phyloP scores from a whole-genome alignment of 2,113 vertebrate species.

The Galemys pyrenaicus region DNA sequence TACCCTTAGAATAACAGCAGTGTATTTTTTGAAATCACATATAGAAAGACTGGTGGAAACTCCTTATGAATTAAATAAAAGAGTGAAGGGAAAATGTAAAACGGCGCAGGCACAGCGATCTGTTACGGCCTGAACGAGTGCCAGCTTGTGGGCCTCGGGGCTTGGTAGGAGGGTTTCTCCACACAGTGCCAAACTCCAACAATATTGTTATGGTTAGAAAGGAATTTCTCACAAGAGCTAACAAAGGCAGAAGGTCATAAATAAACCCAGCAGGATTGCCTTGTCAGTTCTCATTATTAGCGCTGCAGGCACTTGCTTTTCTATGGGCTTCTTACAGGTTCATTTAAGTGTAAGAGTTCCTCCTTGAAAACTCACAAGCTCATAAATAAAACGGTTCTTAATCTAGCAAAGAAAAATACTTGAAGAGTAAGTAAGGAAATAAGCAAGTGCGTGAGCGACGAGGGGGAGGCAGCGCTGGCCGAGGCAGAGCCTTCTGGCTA shows the following conservation, averaged over 20 bases:
- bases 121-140: constrained; percentile 82
- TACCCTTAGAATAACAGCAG: constrained; percentile 4
- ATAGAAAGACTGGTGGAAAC: constrained; percentile 60
- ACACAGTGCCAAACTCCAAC: constrained; percentile 85
- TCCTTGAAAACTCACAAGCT: constrained; percentile 83
- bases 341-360: constrained; percentile 87
- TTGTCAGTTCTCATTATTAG: constrained; percentile 91
- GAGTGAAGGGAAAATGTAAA: constrained; percentile 73
- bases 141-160: constrained; percentile 83
- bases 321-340: constrained; percentile 85
- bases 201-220: constrained; percentile 87
- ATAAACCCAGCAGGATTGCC: constrained; percentile 88
- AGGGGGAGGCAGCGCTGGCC: too few relatives aligned
- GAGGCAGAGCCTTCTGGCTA: background rate
- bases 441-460: background rate
- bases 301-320: constrained; percentile 86
- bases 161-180: constrained; percentile 85
- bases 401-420: constrained; percentile 68
- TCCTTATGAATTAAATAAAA: constrained; percentile 74
- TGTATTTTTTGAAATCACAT: constrained; percentile 32
- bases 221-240: constrained; percentile 90
- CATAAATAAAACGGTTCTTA: constrained; percentile 84
- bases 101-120: constrained; percentile 74
- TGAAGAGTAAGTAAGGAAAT: background rate
- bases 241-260: constrained; percentile 92